Conservation (phyloP, 2,888 invertebrate species). For the Barypeithes pellucidus region DNA sequence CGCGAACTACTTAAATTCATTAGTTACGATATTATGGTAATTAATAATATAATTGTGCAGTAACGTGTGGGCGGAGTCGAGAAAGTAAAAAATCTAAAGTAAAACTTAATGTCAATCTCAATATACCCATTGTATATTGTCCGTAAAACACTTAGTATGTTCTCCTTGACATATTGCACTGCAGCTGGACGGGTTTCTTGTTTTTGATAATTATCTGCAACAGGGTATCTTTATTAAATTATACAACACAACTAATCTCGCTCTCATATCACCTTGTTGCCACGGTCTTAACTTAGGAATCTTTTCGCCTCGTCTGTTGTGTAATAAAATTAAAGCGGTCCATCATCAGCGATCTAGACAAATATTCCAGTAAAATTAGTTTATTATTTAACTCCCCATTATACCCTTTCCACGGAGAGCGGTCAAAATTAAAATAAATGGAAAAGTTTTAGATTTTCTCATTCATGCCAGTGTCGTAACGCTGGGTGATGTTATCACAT, state of each 20-base stretch:
- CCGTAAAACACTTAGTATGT: background rate
- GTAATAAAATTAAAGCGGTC: no score
- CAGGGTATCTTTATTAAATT: constrained; percentile 1
- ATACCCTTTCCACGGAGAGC: no score
- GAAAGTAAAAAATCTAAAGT: constrained; percentile 34
- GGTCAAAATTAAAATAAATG: no score
- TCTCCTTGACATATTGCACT: constrained; percentile 42
- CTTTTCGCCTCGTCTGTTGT: no score
- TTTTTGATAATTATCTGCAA: constrained; percentile 2
- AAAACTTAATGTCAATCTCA: constrained; percentile 8
- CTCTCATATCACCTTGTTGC: background rate
- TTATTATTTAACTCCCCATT: no score
- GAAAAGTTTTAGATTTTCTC: no score
- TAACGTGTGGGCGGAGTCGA: constrained; percentile 10
- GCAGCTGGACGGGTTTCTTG: constrained; percentile 30
- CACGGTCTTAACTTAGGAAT: no score
- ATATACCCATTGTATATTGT: constrained; percentile 19
- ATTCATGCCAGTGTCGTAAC: no score
- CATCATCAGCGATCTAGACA: no score
- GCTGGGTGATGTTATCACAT: no score
- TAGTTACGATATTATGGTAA: background rate
- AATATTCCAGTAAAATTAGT: no score
- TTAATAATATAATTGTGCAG: background rate
- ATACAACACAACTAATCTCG: background rate
- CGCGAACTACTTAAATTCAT: no score